These are phyloP conservation scores for Masnerella sp. DNA, from an alignment of 2,888 invertebrate genomes.

Conservation along the genomic window DNA sequence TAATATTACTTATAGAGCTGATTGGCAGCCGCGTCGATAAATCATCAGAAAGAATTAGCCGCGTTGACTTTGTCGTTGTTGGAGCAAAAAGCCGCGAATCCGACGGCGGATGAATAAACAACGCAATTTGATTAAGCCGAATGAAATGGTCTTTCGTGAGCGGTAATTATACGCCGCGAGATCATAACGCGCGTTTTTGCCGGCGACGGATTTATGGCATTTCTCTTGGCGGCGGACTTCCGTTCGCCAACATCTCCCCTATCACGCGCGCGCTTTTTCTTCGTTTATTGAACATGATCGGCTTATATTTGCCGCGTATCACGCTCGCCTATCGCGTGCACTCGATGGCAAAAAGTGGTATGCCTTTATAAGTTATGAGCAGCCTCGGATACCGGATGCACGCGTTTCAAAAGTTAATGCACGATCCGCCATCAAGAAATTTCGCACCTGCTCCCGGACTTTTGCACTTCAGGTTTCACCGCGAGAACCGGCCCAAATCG, in stretches of 20 bases:
- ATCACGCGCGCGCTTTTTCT: constrained; percentile 56
- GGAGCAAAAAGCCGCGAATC: no score
- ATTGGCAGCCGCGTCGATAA: no score
- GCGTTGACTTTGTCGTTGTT: no score
- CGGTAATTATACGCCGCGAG: constrained; percentile 39
- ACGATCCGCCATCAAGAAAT: constrained; percentile 62
- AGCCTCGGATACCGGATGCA: constrained; percentile 62
- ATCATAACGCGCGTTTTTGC: constrained; percentile 43
- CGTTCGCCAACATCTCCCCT: constrained; percentile 53
- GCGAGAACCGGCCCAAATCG: constrained; percentile 60
- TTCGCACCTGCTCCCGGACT: constrained; percentile 62
- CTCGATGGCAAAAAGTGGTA: constrained; percentile 59
- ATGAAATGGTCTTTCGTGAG: constrained; percentile 30
- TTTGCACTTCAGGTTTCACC: constrained; percentile 60
- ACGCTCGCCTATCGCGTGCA: constrained; percentile 61
- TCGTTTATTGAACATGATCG: constrained; percentile 59
- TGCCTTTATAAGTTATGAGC: constrained; percentile 61
- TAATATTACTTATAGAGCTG: no score
- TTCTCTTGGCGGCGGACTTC: constrained; percentile 49
- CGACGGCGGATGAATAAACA: constrained; percentile 51
- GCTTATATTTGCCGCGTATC: constrained; percentile 60
- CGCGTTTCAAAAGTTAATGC: constrained; percentile 63
- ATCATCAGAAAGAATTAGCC: no score
- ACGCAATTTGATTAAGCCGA: constrained; percentile 31
- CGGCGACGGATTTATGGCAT: constrained; percentile 44